A percentile compares a stretch with the other conserved stretches of the same genome.
Evolutionary conservation across 2,797 vertebrate species (phyloP).

Genomic region (Manis crassicaudata): DNA sequence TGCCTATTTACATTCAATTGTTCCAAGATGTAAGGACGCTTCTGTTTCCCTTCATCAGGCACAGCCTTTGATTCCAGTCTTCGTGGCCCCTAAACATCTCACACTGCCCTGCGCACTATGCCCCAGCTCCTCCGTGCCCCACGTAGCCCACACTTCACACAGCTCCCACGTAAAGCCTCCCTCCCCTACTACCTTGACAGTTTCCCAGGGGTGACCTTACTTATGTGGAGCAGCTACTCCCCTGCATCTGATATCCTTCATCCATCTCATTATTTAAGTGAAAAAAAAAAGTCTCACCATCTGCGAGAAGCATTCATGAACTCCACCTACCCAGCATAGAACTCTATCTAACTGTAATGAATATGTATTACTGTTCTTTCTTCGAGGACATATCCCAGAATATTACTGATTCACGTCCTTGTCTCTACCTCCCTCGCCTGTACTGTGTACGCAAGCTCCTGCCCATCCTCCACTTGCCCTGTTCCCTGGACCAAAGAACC

Average conservation of each 20-base stretch:
- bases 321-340: background rate
- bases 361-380: background rate
- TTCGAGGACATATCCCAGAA: background rate
- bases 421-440: background rate
- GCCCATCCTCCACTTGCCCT: background rate
- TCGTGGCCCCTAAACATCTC: background rate
- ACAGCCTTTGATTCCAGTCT: background rate
- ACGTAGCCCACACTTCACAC: background rate
- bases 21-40: background rate
- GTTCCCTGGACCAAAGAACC: background rate
- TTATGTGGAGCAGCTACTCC: background rate
- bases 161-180: background rate
- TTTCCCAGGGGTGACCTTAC: background rate
- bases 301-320: background rate
- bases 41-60: background rate
- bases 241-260: background rate
- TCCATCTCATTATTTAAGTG: slow-evolving; percentile 24
- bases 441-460: background rate
- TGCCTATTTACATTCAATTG: background rate
- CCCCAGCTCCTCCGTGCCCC: background rate
- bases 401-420: background rate
- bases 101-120: background rate
- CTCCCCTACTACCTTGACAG: background rate
- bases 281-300: background rate
- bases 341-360: background rate